Conservation (phyloP, 92 coral and sea anemone genomes). For the Epizoanthus rinbou region DNA sequence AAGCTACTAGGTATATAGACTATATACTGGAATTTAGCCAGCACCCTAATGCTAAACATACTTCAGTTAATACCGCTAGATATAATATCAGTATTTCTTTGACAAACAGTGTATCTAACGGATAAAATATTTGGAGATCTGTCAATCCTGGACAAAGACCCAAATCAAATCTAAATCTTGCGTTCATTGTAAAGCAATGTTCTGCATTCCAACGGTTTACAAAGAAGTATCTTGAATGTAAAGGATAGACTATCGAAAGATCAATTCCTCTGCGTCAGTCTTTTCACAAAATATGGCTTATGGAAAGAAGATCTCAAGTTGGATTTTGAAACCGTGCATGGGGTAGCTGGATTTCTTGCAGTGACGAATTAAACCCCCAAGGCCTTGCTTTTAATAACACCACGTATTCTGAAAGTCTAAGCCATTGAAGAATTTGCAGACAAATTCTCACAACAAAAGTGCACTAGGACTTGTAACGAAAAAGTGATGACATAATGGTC, state of each 20-base stretch:
- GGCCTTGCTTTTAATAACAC: not conserved
- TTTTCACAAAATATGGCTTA: conserved; percentile 13
- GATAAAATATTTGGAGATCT: not conserved
- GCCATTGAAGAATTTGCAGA: too few species aligned
- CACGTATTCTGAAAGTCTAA: too few species aligned
- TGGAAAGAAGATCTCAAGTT: not conserved
- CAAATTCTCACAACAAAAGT: too few species aligned
- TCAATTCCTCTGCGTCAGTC: conserved; percentile 26
- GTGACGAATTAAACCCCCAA: not conserved
- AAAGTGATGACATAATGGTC: too few species aligned
- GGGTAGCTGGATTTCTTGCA: not conserved
- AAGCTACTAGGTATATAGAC: too few species aligned
- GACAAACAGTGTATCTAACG: not conserved
- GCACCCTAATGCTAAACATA: too few species aligned
- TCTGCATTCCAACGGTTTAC: conserved; percentile 23
- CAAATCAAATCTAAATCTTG: conserved; percentile 18
- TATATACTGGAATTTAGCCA: too few species aligned
- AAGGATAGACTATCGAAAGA: conserved; percentile 8
- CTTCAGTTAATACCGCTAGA: too few species aligned
- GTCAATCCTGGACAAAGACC: conserved; percentile 24
- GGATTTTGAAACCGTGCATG: conserved; percentile 13
- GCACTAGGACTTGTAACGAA: too few species aligned
- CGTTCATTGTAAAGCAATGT: not conserved
- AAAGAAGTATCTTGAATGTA: conserved; percentile 2
- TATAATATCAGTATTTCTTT: not conserved